A percentile compares a stretch with the other conserved stretches of the same genome.
Evolutionary conservation across 37 sponge, comb jelly and placozoan genomes (phyloP).

Genomic region (Crambe crambe): DNA sequence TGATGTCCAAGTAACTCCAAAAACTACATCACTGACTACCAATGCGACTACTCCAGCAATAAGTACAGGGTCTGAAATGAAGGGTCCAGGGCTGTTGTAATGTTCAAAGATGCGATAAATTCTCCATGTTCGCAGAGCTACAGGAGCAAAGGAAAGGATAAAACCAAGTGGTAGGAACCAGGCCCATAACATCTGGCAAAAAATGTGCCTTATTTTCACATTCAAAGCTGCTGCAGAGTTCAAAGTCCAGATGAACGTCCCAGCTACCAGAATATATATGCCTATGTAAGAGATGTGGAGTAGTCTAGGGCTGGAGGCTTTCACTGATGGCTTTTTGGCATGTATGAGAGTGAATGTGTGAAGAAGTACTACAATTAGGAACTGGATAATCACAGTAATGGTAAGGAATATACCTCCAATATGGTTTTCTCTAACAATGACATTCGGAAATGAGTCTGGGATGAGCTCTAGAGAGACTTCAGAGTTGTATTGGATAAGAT

Average conservation of each 20-base stretch:
- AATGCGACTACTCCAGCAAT: background rate
- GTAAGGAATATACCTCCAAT: background rate
- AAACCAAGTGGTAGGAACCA: slow-evolving; percentile 22
- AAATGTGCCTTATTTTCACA: background rate
- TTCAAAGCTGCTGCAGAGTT: background rate
- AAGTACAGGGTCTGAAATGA: slow-evolving; percentile 15
- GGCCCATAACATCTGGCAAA: slow-evolving; percentile 15
- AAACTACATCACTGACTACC: background rate
- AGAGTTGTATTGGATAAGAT: background rate
- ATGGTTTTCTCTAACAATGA: background rate
- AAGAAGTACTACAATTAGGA: background rate
- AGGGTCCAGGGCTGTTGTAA: slow-evolving; percentile 14
- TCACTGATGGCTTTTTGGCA: background rate
- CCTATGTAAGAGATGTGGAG: slow-evolving; percentile 2
- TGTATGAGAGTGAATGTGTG: background rate
- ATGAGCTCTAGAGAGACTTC: background rate
- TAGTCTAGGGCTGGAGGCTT: slow-evolving; percentile 1
- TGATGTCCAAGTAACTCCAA: slow-evolving; percentile 15
- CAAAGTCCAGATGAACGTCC: background rate
- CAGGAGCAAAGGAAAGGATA: background rate
- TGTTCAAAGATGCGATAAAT: slow-evolving; percentile 27
- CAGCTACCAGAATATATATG: background rate
- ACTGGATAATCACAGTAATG: background rate
- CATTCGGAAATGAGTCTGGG: background rate
- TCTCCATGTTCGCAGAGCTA: slow-evolving; percentile 19